Evolutionary conservation across 2,113 vertebrate genomes (phyloP).

Genomic region (Albula glossodonta): DNA sequence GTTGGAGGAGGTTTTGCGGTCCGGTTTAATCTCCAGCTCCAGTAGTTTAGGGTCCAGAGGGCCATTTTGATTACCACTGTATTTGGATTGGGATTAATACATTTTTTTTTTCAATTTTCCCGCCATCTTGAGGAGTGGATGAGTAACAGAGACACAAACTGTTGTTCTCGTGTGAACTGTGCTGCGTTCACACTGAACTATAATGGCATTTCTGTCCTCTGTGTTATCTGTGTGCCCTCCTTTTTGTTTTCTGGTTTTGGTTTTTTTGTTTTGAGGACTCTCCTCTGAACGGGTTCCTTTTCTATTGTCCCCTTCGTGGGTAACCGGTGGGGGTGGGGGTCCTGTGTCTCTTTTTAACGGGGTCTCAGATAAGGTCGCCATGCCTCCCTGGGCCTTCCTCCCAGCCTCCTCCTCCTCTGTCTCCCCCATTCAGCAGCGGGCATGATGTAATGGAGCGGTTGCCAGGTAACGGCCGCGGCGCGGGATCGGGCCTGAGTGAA

Average conservation of each 20-base stretch:
- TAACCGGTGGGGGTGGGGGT: too few species aligned
- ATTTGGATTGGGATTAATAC: not conserved
- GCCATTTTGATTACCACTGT: not conserved
- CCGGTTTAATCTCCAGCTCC: not conserved
- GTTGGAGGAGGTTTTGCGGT: not conserved
- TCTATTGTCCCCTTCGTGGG: too few species aligned
- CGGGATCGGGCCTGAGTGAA: not conserved
- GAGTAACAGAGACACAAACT: not conserved
- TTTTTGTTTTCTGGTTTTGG: not conserved
- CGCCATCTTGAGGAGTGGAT: not conserved
- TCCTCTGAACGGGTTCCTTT: not conserved
- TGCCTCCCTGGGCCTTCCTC: not conserved
- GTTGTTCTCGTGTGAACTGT: not conserved
- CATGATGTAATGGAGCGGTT: not conserved
- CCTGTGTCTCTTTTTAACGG: not conserved
- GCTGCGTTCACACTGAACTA: not conserved
- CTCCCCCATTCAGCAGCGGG: not conserved
- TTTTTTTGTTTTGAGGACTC: not conserved
- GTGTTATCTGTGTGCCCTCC: not conserved
- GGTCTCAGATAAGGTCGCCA: conserved; percentile 1
- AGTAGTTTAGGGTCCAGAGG: not conserved
- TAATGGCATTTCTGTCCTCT: not conserved
- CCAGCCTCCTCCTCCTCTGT: not conserved
- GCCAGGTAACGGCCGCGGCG: not conserved
- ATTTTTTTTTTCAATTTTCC: not conserved